Conservation (phyloP, 2,797 vertebrate species). For the Onychomys torridus region DNA sequence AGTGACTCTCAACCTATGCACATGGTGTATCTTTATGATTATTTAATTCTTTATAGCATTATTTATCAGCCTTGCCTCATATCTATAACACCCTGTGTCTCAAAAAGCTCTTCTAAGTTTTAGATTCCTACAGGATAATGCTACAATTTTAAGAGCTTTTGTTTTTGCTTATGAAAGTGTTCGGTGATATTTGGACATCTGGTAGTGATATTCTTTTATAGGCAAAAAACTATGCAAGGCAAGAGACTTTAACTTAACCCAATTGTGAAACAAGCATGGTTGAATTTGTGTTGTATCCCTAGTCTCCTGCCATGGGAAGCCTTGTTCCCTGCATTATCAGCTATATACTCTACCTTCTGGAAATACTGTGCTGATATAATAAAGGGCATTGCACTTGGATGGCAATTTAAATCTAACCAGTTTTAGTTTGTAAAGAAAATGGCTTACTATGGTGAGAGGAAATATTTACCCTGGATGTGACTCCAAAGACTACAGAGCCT, state of each 20-base stretch:
- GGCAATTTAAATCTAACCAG: constrained; percentile 38
- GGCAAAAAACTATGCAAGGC: constrained; percentile 39
- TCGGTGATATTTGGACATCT: constrained; percentile 49
- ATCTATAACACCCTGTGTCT: neutral
- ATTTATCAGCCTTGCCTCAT: neutral
- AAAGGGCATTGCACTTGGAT: constrained; percentile 21
- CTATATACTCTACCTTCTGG: neutral
- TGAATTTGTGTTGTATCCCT: constrained; percentile 23
- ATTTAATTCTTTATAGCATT: neutral
- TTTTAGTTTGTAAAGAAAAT: constrained; percentile 60
- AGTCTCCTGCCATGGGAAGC: neutral
- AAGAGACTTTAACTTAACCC: constrained; percentile 22
- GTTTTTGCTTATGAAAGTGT: constrained; percentile 13
- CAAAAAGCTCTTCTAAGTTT: neutral
- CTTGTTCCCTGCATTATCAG: constrained; percentile 7
- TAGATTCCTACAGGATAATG: neutral
- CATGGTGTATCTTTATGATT: neutral
- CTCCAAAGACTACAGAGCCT: neutral
- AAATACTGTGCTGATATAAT: neutral
- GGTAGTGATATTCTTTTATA: constrained; percentile 45
- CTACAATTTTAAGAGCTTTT: neutral
- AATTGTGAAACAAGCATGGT: neutral
- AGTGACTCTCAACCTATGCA: neutral
- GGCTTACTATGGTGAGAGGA: constrained; percentile 21
- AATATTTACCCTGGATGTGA: constrained; percentile 57